Conservation (phyloP, 2,888 invertebrate genomes). For the Danaus chrysippus region DNA sequence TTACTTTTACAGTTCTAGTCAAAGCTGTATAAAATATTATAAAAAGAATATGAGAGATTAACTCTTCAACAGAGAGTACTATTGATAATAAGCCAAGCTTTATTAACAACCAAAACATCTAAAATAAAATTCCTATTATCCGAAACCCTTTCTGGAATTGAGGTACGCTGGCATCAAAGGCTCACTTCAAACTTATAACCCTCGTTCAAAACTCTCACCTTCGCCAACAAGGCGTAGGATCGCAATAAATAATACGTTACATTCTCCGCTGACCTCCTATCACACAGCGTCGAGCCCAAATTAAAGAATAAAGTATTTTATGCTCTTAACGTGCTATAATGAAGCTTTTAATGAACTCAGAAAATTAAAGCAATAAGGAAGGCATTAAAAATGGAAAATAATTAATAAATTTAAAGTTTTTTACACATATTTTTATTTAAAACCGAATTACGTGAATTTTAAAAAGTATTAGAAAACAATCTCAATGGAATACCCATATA, state of each 20-base stretch:
- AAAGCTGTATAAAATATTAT: neutral
- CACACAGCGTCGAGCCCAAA: neutral
- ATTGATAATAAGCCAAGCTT: constrained; percentile 1
- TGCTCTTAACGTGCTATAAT: neutral
- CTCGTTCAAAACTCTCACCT: constrained; percentile 15
- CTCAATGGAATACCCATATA: too few species aligned
- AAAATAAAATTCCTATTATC: constrained; percentile 3
- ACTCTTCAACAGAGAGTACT: neutral
- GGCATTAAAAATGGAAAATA: too few species aligned
- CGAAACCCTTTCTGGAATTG: constrained; percentile 7
- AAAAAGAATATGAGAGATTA: neutral
- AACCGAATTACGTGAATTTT: too few species aligned
- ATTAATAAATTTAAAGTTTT: too few species aligned
- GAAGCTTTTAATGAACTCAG: neutral
- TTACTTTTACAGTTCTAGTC: neutral
- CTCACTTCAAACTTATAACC: constrained; percentile 17
- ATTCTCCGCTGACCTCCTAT: constrained; percentile 1
- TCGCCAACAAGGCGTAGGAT: constrained; percentile 7
- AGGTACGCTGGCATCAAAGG: constrained; percentile 15
- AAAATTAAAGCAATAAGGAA: neutral
- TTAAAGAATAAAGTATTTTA: neutral
- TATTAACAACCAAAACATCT: constrained; percentile 3
- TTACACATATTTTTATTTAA: too few species aligned
- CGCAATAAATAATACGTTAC: constrained; percentile 28
- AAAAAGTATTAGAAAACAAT: too few species aligned